phyloP scores from a whole-genome alignment of 2,797 vertebrate species.

The Sylvilagus floridanus region DNA sequence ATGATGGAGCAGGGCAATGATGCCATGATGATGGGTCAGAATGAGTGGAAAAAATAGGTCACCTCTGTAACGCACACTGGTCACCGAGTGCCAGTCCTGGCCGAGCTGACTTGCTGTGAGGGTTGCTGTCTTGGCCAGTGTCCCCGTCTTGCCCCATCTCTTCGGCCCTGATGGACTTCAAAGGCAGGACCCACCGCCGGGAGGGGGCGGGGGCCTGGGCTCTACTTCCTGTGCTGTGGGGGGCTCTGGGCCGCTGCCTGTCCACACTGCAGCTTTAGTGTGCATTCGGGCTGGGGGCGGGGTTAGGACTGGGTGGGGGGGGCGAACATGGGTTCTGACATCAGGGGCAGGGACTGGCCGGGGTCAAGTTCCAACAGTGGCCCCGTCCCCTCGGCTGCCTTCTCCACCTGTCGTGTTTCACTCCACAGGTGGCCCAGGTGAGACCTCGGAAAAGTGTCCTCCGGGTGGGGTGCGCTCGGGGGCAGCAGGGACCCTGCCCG shows the following conservation, averaged over 20 bases:
- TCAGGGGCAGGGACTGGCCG: neutral
- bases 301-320: neutral
- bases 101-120: neutral
- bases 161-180: neutral
- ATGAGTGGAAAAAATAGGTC: neutral
- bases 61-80: neutral
- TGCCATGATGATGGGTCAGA: neutral
- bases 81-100: neutral
- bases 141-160: neutral
- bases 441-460: neutral
- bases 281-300: neutral
- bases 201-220: neutral
- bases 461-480: too few species aligned
- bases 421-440: neutral
- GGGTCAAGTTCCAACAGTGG: neutral
- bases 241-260: neutral
- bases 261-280: neutral
- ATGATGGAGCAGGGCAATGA: neutral
- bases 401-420: neutral
- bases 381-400: neutral
- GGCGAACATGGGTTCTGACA: neutral
- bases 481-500: neutral
- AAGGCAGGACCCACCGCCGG: fast-evolving
- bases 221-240: neutral
- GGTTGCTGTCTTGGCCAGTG: neutral